Conservation (phyloP, 2,797 vertebrate species). For the Nannoperca australis region DNA sequence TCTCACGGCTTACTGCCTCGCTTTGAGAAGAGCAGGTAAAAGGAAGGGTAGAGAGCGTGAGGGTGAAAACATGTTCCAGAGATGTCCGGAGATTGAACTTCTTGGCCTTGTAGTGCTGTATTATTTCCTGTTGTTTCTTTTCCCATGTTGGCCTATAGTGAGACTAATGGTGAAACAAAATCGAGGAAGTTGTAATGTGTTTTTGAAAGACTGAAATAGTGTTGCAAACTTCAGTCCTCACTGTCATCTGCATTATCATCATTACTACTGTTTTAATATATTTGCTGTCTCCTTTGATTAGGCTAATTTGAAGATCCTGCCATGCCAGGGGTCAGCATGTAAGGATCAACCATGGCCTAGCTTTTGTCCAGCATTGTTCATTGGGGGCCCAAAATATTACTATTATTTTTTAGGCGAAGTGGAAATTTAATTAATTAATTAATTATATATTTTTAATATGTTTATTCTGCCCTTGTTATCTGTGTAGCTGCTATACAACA, state of each 20-base stretch:
- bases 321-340: neutral
- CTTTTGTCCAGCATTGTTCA: conserved; percentile 4
- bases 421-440: neutral
- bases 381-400: neutral
- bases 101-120: conserved; percentile 49
- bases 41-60: conserved; percentile 59
- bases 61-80: conserved; percentile 72
- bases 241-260: conserved; percentile 2
- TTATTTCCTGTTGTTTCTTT: conserved; percentile 54
- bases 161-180: conserved; percentile 50
- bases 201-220: conserved; percentile 17
- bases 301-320: neutral
- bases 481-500: neutral
- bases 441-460: neutral
- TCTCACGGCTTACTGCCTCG: conserved; percentile 59
- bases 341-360: neutral
- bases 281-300: neutral
- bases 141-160: conserved; percentile 15
- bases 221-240: conserved; percentile 4
- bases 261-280: neutral
- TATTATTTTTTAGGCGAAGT: neutral
- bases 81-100: conserved; percentile 73
- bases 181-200: conserved; percentile 27
- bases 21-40: conserved; percentile 61
- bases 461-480: neutral